These are phyloP conservation scores for Caenorhabditis elegans DNA, from an alignment of 1,140 invertebrate genomes.

Conservation along the genomic window DNA sequence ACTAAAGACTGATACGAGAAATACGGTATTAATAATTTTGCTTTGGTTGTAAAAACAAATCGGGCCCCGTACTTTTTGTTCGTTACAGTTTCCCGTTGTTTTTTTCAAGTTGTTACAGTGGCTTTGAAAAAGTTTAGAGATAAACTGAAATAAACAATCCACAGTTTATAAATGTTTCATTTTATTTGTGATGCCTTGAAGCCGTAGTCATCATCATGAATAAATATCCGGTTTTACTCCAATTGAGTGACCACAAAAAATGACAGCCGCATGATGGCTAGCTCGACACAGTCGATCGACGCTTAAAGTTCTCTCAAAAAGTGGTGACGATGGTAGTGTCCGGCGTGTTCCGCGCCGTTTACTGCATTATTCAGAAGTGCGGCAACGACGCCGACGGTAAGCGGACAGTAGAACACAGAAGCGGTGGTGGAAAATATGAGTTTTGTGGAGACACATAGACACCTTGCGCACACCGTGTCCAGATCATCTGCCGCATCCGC, in stretches of 20 bases:
- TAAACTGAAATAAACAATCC: too few species aligned
- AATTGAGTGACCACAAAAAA: conserved; percentile 5
- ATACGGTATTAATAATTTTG: too few species aligned
- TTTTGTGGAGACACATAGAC: not conserved
- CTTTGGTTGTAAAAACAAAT: too few species aligned
- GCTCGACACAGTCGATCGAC: not conserved
- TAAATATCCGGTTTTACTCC: not conserved
- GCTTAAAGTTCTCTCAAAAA: conserved; percentile 7
- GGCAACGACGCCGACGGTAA: not conserved
- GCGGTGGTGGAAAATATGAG: not conserved
- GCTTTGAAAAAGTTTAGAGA: too few species aligned
- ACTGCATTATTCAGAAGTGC: not conserved
- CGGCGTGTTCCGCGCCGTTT: conserved; percentile 20
- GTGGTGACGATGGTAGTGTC: not conserved
- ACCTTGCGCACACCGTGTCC: conserved; percentile 17
- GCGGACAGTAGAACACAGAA: not conserved
- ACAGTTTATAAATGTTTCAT: too few species aligned
- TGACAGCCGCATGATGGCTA: not conserved
- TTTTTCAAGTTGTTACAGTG: too few species aligned
- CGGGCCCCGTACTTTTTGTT: too few species aligned
- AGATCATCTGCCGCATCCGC: conserved; percentile 28
- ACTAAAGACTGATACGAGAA: too few species aligned
- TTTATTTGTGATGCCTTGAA: too few species aligned
- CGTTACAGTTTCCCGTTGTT: too few species aligned
- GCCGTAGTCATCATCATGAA: not conserved